These are phyloP conservation scores for Mystacides longicornis DNA, from an alignment of 2,888 invertebrate genomes.

Conservation along the genomic window DNA sequence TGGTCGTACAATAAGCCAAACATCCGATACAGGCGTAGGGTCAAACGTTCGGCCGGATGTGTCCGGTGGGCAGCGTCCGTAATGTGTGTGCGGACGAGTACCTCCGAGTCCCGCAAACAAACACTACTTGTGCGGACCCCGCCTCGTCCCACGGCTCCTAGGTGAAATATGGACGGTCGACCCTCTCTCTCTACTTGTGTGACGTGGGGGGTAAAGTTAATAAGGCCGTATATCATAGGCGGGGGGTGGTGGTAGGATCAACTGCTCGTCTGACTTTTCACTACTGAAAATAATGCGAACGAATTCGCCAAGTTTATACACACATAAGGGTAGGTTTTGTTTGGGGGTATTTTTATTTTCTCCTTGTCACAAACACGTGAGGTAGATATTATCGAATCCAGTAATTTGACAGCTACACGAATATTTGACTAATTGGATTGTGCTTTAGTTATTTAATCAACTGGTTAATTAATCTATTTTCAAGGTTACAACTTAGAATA, in stretches of 20 bases:
- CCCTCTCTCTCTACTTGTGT: neutral
- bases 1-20: neutral
- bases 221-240: constrained; percentile 2
- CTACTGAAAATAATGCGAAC: neutral
- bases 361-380: neutral
- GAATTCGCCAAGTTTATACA: neutral
- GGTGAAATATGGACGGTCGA: neutral
- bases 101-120: neutral
- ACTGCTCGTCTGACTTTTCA: neutral
- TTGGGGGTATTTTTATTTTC: no score
- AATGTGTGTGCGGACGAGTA: neutral
- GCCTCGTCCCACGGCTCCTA: neutral
- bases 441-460: no score
- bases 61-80: neutral
- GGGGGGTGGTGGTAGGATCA: neutral
- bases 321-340: no score
- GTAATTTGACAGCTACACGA: neutral
- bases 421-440: no score
- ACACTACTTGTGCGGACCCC: neutral
- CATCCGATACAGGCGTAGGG: neutral
- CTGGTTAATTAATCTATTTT: no score
- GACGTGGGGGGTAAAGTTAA: neutral
- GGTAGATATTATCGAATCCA: neutral
- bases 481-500: no score
- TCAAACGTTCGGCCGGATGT: neutral